These are phyloP conservation scores for Chinchilla lanigera DNA, from an alignment of 2,113 vertebrate species.

Conservation along the genomic window DNA sequence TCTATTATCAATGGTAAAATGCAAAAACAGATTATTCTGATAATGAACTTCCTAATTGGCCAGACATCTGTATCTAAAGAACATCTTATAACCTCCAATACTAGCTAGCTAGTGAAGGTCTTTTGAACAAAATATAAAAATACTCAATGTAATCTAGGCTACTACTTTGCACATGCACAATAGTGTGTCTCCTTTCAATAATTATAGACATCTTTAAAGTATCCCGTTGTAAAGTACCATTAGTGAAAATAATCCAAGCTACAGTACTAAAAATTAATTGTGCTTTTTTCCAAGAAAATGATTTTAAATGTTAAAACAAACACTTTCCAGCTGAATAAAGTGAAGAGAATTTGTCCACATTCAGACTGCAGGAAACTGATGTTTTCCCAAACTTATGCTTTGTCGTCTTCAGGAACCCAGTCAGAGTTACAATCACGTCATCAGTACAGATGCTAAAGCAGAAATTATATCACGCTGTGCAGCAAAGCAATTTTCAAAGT, in stretches of 20 bases:
- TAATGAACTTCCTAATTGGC: neutral
- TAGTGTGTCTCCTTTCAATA: neutral
- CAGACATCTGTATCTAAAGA: conserved; percentile 13
- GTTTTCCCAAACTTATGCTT: neutral
- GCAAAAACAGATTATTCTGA: conserved; percentile 46
- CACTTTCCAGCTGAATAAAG: conserved; percentile 6
- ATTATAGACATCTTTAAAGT: neutral
- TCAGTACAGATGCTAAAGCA: neutral
- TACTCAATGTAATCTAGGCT: neutral
- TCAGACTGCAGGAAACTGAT: neutral
- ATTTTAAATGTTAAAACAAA: neutral
- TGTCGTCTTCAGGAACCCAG: neutral
- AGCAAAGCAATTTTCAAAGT: neutral
- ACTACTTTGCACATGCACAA: neutral
- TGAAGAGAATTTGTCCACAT: neutral
- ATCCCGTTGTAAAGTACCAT: neutral
- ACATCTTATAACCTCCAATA: neutral
- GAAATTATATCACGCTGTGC: neutral
- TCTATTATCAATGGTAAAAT: conserved; percentile 57
- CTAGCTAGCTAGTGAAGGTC: neutral
- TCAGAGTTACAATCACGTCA: neutral
- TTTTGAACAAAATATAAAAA: conserved; percentile 42
- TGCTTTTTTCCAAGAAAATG: neutral
- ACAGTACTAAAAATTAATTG: neutral
- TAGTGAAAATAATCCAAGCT: neutral